These are phyloP conservation scores for Meloidogyne floridensis DNA, from an alignment of 1,140 invertebrate species.

Conservation along the genomic window DNA sequence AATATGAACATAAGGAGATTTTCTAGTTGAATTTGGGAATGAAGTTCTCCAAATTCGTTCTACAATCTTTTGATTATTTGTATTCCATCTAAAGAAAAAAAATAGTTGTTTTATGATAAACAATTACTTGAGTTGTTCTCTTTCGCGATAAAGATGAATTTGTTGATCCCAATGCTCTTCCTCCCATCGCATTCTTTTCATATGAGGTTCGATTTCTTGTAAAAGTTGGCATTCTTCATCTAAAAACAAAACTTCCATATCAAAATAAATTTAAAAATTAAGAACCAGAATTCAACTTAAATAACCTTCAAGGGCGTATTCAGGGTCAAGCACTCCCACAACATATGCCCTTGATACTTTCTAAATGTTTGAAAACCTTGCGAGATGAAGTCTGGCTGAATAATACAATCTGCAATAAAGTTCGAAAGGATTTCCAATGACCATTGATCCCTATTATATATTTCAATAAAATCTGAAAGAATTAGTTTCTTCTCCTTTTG, in stretches of 20 bases:
- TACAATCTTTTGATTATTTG: constrained; percentile 75
- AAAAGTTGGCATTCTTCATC: constrained; percentile 77
- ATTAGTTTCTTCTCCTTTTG: background rate
- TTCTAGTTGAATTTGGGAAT: constrained; percentile 73
- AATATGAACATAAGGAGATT: constrained; percentile 80
- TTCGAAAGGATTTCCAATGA: background rate
- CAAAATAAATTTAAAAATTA: too few species aligned
- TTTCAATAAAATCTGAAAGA: constrained; percentile 11
- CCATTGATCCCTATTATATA: constrained; percentile 19
- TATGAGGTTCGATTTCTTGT: constrained; percentile 81
- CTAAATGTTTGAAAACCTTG: background rate
- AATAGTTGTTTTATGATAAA: background rate
- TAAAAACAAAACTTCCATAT: background rate
- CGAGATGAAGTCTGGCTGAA: constrained; percentile 12
- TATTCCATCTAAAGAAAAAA: constrained; percentile 73
- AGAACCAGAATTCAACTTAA: too few species aligned
- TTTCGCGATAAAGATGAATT: constrained; percentile 91
- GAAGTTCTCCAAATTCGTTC: constrained; percentile 75
- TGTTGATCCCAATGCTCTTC: constrained; percentile 94
- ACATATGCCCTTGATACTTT: background rate
- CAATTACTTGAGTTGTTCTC: constrained; percentile 80
- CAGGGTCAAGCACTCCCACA: too few species aligned
- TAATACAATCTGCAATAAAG: constrained; percentile 14
- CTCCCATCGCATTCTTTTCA: constrained; percentile 86
- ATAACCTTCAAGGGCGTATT: too few species aligned